These are phyloP conservation scores for Heterodera schachtii DNA, from an alignment of 1,140 invertebrate species.

Conservation along the genomic window DNA sequence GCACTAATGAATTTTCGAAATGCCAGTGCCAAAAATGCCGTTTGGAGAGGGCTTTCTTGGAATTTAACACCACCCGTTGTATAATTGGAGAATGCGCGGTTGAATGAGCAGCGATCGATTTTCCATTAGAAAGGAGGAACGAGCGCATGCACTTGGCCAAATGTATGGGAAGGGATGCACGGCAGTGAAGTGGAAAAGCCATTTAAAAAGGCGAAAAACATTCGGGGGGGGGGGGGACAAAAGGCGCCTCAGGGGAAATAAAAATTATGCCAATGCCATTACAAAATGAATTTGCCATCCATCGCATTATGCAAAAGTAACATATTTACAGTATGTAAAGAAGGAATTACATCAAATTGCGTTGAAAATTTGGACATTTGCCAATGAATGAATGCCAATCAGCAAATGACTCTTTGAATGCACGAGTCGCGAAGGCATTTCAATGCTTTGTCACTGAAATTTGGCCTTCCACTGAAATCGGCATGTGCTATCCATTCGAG, in stretches of 20 bases:
- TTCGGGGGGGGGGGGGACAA: no score
- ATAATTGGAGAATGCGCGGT: neutral
- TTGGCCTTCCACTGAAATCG: constrained; percentile 62
- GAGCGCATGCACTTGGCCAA: no score
- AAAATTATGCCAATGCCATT: no score
- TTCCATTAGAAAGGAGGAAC: neutral
- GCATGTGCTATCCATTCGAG: constrained; percentile 63
- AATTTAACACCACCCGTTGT: constrained; percentile 10
- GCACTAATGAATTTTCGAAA: constrained; percentile 11
- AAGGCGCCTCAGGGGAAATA: no score
- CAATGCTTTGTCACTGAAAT: constrained; percentile 59
- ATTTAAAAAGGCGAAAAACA: no score
- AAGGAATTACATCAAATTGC: no score
- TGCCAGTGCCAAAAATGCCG: neutral
- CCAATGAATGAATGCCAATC: constrained; percentile 10
- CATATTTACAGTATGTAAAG: no score
- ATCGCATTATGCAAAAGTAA: no score
- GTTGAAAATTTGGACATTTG: no score
- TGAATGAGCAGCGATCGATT: neutral
- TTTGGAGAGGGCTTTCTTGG: neutral
- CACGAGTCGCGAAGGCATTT: constrained; percentile 60
- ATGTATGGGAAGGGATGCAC: no score
- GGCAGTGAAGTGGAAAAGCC: no score
- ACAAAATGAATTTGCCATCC: no score
- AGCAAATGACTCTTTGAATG: constrained; percentile 63